phyloP scores from a whole-genome alignment of 1,140 invertebrate species.

The Bombus soroeensis region DNA sequence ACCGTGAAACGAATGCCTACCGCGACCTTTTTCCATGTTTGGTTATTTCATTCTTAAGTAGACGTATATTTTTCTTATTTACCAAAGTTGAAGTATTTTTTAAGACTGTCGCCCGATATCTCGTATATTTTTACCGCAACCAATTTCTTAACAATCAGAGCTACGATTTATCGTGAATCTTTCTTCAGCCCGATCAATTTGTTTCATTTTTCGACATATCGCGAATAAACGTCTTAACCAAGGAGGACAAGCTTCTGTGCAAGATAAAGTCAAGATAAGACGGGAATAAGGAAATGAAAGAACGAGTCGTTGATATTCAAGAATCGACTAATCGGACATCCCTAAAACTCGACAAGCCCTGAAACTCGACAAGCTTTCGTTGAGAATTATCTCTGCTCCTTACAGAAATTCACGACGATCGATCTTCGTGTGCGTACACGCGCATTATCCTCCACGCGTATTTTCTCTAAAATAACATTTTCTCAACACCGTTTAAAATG shows the following conservation, averaged over 20 bases:
- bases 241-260: not conserved
- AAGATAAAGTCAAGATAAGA: too few relatives aligned
- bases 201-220: too few relatives aligned
- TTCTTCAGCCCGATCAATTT: too few relatives aligned
- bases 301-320: not conserved
- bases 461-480: not conserved
- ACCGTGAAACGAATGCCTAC: slow-evolving; percentile 11
- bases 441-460: too few relatives aligned
- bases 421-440: not conserved
- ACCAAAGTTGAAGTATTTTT: not conserved
- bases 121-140: not conserved
- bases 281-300: too few relatives aligned
- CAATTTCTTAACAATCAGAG: not conserved
- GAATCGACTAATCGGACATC: not conserved
- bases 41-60: not conserved
- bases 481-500: not conserved
- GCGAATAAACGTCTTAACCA: accelerated
- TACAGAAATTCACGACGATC: not conserved
- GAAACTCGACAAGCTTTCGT: too few relatives aligned
- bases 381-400: not conserved
- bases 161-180: not conserved
- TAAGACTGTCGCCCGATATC: not conserved
- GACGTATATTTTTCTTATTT: not conserved
- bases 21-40: not conserved
- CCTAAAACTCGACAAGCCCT: too few relatives aligned